phyloP scores from a whole-genome alignment of 2,797 vertebrate genomes.

The Rhodeus uyekii region DNA sequence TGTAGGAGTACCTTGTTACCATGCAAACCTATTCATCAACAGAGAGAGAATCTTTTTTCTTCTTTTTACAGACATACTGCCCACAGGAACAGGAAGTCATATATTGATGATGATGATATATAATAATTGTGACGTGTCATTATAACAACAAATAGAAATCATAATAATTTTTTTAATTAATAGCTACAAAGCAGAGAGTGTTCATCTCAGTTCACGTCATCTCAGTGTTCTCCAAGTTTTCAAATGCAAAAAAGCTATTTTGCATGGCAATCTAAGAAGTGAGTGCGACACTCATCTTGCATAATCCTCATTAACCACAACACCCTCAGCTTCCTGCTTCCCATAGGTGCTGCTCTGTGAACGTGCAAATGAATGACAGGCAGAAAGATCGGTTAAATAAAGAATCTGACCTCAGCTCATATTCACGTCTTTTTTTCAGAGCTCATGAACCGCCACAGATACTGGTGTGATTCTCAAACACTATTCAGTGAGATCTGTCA shows the following conservation, averaged over 20 bases:
- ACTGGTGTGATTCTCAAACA: background rate
- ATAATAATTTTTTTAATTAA: background rate
- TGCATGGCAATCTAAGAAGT: background rate
- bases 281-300: background rate
- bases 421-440: background rate
- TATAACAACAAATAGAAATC: background rate
- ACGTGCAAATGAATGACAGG: background rate
- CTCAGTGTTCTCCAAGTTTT: too few species aligned
- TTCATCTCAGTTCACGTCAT: too few species aligned
- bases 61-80: background rate
- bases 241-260: background rate
- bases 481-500: background rate
- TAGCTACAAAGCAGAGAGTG: background rate
- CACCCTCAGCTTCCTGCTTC: background rate
- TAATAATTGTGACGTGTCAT: background rate
- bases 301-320: background rate
- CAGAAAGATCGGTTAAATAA: background rate
- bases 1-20: conserved; percentile 9
- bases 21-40: conserved; percentile 16
- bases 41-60: background rate
- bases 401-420: background rate
- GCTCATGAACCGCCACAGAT: background rate
- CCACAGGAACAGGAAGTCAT: background rate
- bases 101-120: background rate
- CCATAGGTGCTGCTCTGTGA: background rate